Evolutionary conservation across 1,140 invertebrate species (phyloP).

Genomic region (Drosophila ananassae): DNA sequence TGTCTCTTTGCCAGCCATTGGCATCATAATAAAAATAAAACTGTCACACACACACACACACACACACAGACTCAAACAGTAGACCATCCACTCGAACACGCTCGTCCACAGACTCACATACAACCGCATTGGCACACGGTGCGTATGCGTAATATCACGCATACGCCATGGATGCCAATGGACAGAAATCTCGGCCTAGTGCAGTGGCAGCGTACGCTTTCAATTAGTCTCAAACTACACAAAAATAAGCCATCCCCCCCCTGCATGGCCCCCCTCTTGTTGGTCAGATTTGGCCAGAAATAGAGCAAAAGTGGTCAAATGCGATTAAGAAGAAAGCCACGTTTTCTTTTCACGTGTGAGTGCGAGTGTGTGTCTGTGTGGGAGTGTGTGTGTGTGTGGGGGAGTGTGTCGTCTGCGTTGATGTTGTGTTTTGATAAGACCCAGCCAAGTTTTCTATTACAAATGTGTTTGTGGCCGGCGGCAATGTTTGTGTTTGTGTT

Average conservation of each 20-base stretch:
- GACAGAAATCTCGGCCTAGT: conserved; percentile 39
- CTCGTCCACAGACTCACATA: neutral
- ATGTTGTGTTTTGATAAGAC: conserved; percentile 75
- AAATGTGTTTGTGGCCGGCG: conserved; percentile 54
- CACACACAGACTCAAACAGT: neutral
- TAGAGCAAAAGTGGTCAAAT: conserved; percentile 56
- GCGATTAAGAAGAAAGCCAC: conserved; percentile 65
- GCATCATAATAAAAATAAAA: conserved; percentile 41
- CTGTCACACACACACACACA: conserved; percentile 6
- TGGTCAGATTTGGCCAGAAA: conserved; percentile 17
- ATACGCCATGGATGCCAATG: conserved; percentile 26
- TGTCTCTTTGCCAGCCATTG: conserved; percentile 12
- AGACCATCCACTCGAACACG: neutral
- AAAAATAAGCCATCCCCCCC: conserved; percentile 18
- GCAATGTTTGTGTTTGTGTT: conserved; percentile 16
- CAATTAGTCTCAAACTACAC: conserved; percentile 53
- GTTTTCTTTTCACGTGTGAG: conserved; percentile 32
- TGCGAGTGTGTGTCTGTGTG: no score
- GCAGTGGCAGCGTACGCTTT: conserved; percentile 33
- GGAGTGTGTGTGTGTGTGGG: no score
- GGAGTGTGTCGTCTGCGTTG: conserved; percentile 15
- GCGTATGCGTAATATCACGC: conserved; percentile 63
- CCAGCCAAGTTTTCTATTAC: conserved; percentile 37
- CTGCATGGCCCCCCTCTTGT: no score
- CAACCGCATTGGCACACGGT: conserved; percentile 12